Percentiles rank a stretch among this genome's conserved stretches.
These are phyloP conservation scores for Phengaris arion DNA, from an alignment of 2,888 invertebrate species.

Conservation along the genomic window DNA sequence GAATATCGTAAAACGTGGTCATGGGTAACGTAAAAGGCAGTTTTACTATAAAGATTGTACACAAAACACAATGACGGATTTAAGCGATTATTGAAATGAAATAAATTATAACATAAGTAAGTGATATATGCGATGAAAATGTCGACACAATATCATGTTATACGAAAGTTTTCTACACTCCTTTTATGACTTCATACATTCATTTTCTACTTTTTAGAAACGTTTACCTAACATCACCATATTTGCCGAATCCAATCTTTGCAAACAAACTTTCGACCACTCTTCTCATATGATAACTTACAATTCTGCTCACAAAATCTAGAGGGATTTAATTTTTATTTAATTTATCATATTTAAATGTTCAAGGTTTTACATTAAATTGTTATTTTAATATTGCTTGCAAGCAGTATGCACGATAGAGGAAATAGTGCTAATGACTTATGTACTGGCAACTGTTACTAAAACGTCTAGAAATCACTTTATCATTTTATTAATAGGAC, in stretches of 20 bases:
- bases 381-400: neutral
- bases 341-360: neutral
- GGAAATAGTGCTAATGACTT: no score
- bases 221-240: conserved; percentile 1
- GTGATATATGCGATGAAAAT: neutral
- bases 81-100: neutral
- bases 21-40: no score
- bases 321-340: neutral
- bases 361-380: neutral
- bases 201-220: conserved; percentile 16
- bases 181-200: conserved; percentile 15
- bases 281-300: neutral
- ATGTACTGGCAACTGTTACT: no score
- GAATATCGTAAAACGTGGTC: neutral
- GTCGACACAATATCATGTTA: neutral
- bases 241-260: conserved; percentile 7
- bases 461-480: no score
- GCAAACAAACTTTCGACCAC: conserved; percentile 26
- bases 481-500: neutral
- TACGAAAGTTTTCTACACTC: conserved; percentile 2
- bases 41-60: no score
- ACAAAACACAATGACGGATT: no score
- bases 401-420: neutral
- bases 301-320: neutral
- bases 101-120: neutral